Conservation (phyloP, 2,113 vertebrate genomes). For the Pithys albifrons region DNA sequence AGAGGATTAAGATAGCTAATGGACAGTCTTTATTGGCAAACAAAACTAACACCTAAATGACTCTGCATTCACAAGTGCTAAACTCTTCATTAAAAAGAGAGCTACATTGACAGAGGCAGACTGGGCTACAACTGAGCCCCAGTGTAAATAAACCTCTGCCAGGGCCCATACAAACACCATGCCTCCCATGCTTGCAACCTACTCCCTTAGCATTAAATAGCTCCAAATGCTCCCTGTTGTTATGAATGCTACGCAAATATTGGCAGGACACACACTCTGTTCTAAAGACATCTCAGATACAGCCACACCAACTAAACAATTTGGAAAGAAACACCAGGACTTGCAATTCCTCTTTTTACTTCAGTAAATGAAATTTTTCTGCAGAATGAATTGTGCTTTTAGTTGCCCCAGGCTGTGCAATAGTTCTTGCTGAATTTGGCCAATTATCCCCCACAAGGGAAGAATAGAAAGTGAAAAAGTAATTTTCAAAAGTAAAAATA, state of each 20-base stretch:
- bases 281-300: background rate
- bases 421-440: background rate
- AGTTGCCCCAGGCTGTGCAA: background rate
- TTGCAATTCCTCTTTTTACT: background rate
- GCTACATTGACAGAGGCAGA: background rate
- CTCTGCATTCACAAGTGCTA: background rate
- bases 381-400: background rate
- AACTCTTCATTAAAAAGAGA: constrained; percentile 4
- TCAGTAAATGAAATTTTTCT: background rate
- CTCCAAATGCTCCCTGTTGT: background rate
- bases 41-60: background rate
- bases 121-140: constrained; percentile 5
- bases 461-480: background rate
- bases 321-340: background rate
- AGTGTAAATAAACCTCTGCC: constrained; percentile 39
- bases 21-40: constrained; percentile 2
- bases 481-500: constrained; percentile 25
- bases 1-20: constrained; percentile 25
- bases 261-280: background rate
- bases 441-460: background rate
- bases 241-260: constrained; percentile 12
- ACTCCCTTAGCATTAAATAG: background rate
- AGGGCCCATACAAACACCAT: background rate
- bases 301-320: background rate
- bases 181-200: background rate